Evolutionary conservation across 2,797 vertebrate species (phyloP).

Genomic region (Rhodeus uyekii): DNA sequence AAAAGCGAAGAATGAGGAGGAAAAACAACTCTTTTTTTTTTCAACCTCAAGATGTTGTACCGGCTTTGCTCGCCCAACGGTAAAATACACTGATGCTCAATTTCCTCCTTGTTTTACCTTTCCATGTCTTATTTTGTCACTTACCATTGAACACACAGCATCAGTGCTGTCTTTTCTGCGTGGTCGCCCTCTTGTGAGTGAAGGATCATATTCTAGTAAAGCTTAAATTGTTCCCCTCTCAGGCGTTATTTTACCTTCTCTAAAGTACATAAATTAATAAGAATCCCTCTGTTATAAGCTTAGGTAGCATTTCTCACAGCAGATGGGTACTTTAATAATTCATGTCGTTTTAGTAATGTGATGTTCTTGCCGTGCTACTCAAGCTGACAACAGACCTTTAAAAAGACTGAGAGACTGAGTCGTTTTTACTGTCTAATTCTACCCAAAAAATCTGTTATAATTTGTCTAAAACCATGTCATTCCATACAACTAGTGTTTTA

Average conservation of each 20-base stretch:
- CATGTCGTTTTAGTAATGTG: conserved; percentile 6
- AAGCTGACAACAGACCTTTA: not conserved
- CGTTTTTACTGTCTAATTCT: not conserved
- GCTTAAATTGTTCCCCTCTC: conserved; percentile 4
- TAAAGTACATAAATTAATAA: conserved; percentile 7
- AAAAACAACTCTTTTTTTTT: conserved; percentile 59
- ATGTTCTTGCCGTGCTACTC: not conserved
- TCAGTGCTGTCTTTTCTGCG: not conserved
- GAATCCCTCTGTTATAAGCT: conserved; percentile 1
- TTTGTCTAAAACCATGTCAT: not conserved
- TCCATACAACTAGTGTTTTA: not conserved
- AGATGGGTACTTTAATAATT: conserved; percentile 30
- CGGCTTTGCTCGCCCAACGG: conserved; percentile 44
- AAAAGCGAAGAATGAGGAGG: conserved; percentile 42
- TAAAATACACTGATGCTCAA: conserved; percentile 33
- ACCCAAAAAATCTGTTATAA: too few relatives aligned
- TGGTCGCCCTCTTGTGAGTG: not conserved
- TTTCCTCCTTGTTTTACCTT: conserved; percentile 13
- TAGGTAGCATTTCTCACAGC: conserved; percentile 17
- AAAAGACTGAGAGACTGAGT: not conserved
- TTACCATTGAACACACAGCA: not conserved
- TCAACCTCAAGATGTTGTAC: conserved; percentile 52
- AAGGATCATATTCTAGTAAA: not conserved
- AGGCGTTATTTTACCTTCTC: conserved; percentile 14
- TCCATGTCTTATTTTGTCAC: not conserved